A percentile compares a stretch with the other conserved stretches of the same genome.
phyloP scores from a whole-genome alignment of 2,888 invertebrate genomes.

The Busseola fusca region DNA sequence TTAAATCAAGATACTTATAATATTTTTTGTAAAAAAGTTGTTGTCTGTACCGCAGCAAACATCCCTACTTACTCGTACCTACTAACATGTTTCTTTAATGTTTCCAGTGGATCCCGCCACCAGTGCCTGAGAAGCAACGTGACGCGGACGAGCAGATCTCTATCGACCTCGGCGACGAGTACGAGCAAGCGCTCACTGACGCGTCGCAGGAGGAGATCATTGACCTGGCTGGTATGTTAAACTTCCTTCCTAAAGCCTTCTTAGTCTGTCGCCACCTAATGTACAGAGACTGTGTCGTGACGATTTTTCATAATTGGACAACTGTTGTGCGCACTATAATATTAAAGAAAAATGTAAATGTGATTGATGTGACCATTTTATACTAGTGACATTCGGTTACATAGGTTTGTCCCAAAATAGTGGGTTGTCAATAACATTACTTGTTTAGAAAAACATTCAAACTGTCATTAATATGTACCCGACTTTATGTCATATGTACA shows the following conservation, averaged over 20 bases:
- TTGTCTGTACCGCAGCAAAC: background rate
- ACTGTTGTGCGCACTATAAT: background rate
- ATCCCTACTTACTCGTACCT: background rate
- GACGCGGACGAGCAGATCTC: slow-evolving; percentile 97
- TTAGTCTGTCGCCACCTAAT: background rate
- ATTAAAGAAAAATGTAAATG: background rate
- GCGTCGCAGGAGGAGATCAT: slow-evolving; percentile 99
- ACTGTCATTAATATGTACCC: background rate
- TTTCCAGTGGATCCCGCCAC: slow-evolving; percentile 94
- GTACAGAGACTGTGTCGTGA: background rate
- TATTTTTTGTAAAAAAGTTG: background rate
- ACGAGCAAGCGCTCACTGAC: slow-evolving; percentile 95
- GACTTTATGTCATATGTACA: background rate
- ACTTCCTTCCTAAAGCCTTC: background rate
- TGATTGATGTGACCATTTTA: too few species aligned
- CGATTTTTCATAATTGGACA: too few species aligned
- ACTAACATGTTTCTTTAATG: background rate
- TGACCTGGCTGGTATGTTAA: slow-evolving; percentile 95
- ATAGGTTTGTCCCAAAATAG: too few species aligned
- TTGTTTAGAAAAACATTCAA: background rate
- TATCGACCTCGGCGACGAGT: slow-evolving; percentile 97
- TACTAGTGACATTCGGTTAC: background rate
- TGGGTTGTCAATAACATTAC: background rate
- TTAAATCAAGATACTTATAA: background rate
- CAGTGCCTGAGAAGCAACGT: slow-evolving; percentile 91